Percentiles rank a stretch among this genome's conserved stretches.
These are phyloP conservation scores for Campylomormyrus tamandua DNA, from an alignment of 2,113 vertebrate species.

Conservation along the genomic window DNA sequence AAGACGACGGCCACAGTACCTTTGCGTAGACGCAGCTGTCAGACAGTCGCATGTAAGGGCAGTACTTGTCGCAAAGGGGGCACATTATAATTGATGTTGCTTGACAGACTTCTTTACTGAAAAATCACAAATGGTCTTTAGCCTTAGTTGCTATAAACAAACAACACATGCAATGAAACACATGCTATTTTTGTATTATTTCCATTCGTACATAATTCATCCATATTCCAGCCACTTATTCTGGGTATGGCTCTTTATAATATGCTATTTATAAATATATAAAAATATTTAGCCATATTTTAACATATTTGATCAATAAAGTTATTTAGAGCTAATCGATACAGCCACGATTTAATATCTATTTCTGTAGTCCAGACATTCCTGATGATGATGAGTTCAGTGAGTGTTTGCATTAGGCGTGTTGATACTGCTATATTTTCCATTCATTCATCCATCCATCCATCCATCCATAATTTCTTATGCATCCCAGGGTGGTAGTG, in stretches of 20 bases:
- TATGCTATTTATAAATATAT: background rate
- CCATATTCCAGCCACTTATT: background rate
- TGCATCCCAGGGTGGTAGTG: background rate
- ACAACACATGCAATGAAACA: background rate
- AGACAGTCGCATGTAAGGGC: slow-evolving; percentile 86
- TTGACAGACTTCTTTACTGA: slow-evolving; percentile 94
- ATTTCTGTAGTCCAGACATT: background rate
- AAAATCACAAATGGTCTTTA: slow-evolving; percentile 47
- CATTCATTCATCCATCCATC: background rate
- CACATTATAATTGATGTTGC: slow-evolving; percentile 90
- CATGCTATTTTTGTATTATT: background rate
- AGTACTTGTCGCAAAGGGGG: slow-evolving; percentile 92
- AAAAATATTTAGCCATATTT: background rate
- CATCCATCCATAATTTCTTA: background rate
- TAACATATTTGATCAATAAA: background rate
- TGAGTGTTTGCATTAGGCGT: background rate
- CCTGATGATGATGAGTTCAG: background rate
- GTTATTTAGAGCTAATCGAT: background rate
- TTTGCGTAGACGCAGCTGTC: slow-evolving; percentile 82
- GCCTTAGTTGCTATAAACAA: background rate
- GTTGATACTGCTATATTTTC: background rate
- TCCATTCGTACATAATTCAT: background rate
- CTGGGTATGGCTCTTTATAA: background rate
- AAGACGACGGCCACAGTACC: slow-evolving; percentile 45
- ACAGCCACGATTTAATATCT: background rate